phyloP scores from a whole-genome alignment of 30 jellyfish, hydroid and myxozoan species.

The Chironex yamaguchii region DNA sequence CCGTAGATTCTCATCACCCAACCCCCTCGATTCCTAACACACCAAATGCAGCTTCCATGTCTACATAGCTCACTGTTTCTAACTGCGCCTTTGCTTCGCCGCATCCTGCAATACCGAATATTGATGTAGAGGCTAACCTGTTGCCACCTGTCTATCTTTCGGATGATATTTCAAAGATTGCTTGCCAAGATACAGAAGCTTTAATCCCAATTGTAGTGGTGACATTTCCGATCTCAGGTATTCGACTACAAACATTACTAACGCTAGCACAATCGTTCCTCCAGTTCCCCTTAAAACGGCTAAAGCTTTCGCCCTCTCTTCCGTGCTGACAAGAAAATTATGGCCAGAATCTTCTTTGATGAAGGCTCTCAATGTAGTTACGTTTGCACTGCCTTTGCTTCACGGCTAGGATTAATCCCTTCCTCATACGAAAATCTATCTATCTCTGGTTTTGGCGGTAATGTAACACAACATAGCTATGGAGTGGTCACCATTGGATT shows the following conservation, averaged over 20 bases:
- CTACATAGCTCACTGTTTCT: neutral
- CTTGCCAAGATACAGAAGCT: too few species aligned
- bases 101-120: neutral
- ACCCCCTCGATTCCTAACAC: too few species aligned
- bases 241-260: neutral
- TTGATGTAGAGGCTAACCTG: neutral
- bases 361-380: constrained; percentile 8
- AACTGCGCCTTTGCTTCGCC: neutral
- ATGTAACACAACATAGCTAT: constrained; percentile 16
- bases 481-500: constrained; percentile 44
- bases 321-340: constrained; percentile 7
- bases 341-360: constrained; percentile 6
- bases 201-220: neutral
- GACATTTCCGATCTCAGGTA: neutral
- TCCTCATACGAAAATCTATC: constrained; percentile 38
- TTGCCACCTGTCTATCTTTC: constrained; percentile 1
- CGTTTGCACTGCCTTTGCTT: constrained; percentile 43
- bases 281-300: neutral
- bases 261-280: neutral
- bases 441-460: constrained; percentile 55
- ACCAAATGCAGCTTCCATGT: constrained; percentile 8
- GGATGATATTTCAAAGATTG: constrained; percentile 3
- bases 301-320: neutral
- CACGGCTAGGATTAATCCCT: constrained; percentile 14
- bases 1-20: too few species aligned